Evolutionary conservation across 2,888 invertebrate genomes (phyloP), one percentile per base, ranked within the genome.

Genomic region (Achlya flavicornis): DNA sequence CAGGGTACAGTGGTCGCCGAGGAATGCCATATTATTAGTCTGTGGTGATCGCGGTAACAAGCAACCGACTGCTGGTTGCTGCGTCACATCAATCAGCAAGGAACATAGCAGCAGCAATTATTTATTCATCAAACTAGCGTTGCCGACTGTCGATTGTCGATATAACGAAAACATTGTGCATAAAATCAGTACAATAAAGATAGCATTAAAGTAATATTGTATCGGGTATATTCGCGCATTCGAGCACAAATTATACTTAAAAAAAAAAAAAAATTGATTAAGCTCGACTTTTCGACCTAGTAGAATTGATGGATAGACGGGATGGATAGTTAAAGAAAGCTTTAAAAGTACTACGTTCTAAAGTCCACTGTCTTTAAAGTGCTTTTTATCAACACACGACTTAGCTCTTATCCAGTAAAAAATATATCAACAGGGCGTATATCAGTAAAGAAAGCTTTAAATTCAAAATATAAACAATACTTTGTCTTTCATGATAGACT

Each of bases 1-100:
- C 57, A 63, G 69, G 63, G 76, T 72, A 72, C 73, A 70, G 66
- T 65, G 71, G 59, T 71, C 74, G 71, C 67, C 61, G 64, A 57
- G 80, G 78, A 78, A 80, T 82, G 77, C 75, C 74, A 75, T 75
- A 78, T 78, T 77, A 79, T 78, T 74, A 76, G 72, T 74, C 73
- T 66, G 66, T 63, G 60, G 61, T 57, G 38, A 19, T 16, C 14
- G 60, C 38, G 19, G 60, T 41, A 16, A 12, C 38, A 43, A 26
- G 43, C 60, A 60, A 43, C 41, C 16, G 41, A 60, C 19, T 11
- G 60, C 7, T 60, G 60, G 19, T 41, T 38, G 41, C 16, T 41
- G 4, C 60, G 60, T 11, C 26, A 61, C 33, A 48, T 26, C 48
- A 12, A 46, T 61, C n/a, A 48, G 46, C 33, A 61, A 46, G 53